Percentiles rank a stretch among this genome's conserved stretches.
These are phyloP conservation scores for Ctenochaetus hawaiiensis DNA, from an alignment of 2,797 vertebrate species.

Conservation along the genomic window DNA sequence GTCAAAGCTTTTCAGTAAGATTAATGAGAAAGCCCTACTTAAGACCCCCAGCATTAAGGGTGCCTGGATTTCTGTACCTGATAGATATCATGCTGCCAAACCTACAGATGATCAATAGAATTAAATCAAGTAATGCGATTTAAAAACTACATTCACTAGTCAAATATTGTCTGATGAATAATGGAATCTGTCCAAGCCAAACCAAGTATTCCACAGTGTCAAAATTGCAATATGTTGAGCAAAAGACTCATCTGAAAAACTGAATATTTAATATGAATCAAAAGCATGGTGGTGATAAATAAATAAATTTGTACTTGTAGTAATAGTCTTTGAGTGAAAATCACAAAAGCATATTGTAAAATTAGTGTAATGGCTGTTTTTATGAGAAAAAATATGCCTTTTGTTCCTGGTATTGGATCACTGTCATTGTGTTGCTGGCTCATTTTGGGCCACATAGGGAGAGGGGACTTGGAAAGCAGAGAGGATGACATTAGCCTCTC, in stretches of 20 bases:
- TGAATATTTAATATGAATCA: background rate
- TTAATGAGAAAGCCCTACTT: background rate
- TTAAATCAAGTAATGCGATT: background rate
- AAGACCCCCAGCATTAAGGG: background rate
- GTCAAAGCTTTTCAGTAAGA: slow-evolving; percentile 14
- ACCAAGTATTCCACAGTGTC: background rate
- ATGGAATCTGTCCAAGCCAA: background rate
- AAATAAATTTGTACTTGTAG: slow-evolving; percentile 3
- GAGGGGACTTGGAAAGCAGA: slow-evolving; percentile 61
- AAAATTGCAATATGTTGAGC: background rate
- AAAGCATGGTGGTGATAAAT: background rate
- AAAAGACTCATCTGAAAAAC: background rate
- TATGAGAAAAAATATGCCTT: slow-evolving; percentile 34
- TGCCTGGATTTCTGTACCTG: background rate
- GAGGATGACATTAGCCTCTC: slow-evolving; percentile 72
- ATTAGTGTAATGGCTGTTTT: slow-evolving; percentile 47
- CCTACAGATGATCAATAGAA: background rate
- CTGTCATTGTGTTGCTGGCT: slow-evolving; percentile 65
- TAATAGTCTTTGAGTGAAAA: slow-evolving; percentile 25
- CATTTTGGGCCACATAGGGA: slow-evolving; percentile 63
- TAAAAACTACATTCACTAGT: background rate
- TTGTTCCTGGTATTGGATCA: slow-evolving; percentile 61
- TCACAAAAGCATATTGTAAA: slow-evolving; percentile 27
- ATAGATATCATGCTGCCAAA: background rate
- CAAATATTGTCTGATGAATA: background rate